Conservation (phyloP, 2,888 invertebrate species). For the Platycheirus rosarum region DNA sequence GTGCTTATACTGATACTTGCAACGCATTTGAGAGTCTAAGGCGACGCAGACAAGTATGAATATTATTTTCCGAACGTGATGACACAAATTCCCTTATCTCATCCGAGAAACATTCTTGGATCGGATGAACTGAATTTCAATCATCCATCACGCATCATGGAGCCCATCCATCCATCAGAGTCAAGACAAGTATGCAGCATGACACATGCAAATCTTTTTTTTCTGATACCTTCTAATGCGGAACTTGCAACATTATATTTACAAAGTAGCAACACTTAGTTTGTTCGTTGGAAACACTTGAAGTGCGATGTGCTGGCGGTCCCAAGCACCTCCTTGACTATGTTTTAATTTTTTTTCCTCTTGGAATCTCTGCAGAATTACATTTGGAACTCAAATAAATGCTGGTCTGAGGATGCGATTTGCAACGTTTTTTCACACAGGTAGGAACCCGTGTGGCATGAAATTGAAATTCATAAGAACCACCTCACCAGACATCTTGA, state of each 20-base stretch:
- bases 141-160: constrained; percentile 30
- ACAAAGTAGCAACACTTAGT: background rate
- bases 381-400: constrained; percentile 11
- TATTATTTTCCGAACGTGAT: constrained; percentile 27
- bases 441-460: constrained; percentile 26
- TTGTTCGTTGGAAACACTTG: background rate
- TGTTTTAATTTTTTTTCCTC: background rate
- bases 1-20: background rate
- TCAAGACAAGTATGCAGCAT: background rate
- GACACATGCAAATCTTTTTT: constrained; percentile 6
- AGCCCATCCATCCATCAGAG: background rate
- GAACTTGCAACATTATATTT: background rate
- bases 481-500: constrained; percentile 17
- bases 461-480: constrained; percentile 39
- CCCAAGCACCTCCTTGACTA: background rate
- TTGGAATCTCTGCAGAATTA: constrained; percentile 13
- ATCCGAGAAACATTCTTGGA: constrained; percentile 27
- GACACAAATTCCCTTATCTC: constrained; percentile 44
- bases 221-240: constrained; percentile 8
- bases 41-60: constrained; percentile 8
- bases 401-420: constrained; percentile 2
- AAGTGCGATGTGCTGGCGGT: background rate
- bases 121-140: constrained; percentile 45
- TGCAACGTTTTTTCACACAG: constrained; percentile 8
- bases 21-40: background rate